phyloP scores from a whole-genome alignment of 1,140 invertebrate species.

The Apolygus lucorum region DNA sequence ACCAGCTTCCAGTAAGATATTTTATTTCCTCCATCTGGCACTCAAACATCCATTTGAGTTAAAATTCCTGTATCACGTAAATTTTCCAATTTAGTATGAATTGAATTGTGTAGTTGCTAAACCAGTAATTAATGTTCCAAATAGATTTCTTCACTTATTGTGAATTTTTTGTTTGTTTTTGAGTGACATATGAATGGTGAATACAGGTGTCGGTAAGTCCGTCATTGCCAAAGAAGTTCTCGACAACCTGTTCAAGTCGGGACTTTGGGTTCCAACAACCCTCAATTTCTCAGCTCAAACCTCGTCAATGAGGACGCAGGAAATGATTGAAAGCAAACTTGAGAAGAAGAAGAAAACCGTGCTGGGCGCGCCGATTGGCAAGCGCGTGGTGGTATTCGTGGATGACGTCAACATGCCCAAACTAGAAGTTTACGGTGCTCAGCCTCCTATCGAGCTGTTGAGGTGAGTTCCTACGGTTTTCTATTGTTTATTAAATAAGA shows the following conservation, averaged over 20 bases:
- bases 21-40: no score
- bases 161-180: no score
- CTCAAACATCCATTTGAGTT: no score
- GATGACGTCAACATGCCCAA: constrained; percentile 90
- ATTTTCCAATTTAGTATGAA: no score
- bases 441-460: constrained; percentile 80
- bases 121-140: no score
- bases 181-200: no score
- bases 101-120: no score
- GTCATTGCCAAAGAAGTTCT: constrained; percentile 68
- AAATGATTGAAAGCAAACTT: constrained; percentile 68
- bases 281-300: constrained; percentile 86
- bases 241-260: constrained; percentile 50
- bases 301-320: constrained; percentile 66
- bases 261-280: constrained; percentile 59
- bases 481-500: no score
- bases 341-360: constrained; percentile 73
- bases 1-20: no score
- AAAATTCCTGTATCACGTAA: no score
- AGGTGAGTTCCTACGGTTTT: constrained; percentile 42
- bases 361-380: constrained; percentile 74
- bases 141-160: no score
- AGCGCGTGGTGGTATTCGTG: constrained; percentile 76
- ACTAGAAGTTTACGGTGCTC: constrained; percentile 73
- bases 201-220: constrained; percentile 77